Evolutionary conservation across 2,888 invertebrate species (phyloP), one percentile per base, ranked within the genome.

Genomic region (Pteria penguin): DNA sequence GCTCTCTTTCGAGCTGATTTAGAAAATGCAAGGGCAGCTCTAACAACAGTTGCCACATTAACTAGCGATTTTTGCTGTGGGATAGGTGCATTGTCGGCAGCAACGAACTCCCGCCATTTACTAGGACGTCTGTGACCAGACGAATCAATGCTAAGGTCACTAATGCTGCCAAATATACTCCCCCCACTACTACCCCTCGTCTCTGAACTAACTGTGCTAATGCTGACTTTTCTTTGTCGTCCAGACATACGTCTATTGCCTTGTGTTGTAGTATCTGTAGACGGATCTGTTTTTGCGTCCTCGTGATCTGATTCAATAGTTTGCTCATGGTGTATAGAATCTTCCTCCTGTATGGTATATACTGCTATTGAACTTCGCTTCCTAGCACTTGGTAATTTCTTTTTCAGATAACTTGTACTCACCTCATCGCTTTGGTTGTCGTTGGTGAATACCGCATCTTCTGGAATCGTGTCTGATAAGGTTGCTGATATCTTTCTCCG

Each of bases 11-110:
- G 76, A 5, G 83, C 84, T 8, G 75, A 71, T 72, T 80, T 77
- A 18, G 84, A 84, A 70, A 84, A 83, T 0, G 83, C 82, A 66
- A 84, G 75, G 8, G 84, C 84, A 2, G 83, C 83, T 61, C 78
- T 77, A 1, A 84, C 83, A 18, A 84, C 78, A 14, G 76, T 77
- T n/a, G 79, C 58, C 1, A 84, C 79, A 1, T 79, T 67, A 4
- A 83, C 82, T 1, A 84, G 74, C 74, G 77, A 79, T 45, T 82
- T 81, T 1, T 78, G 63, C n/a, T 72, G 57, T 22, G 76, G 72
- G 2, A 76, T 69, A 2, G 63, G 72, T 0, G 72, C 76, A 8
- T 65, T 69, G 14, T 76, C 76, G 0, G 72, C 72, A 2, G 65
- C 63, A 8, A 76, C 72, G 24, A 69, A 76, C 31, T 76, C 65